These are phyloP conservation scores for Dicrostonyx torquatus DNA, from an alignment of 2,797 vertebrate species.

Conservation along the genomic window DNA sequence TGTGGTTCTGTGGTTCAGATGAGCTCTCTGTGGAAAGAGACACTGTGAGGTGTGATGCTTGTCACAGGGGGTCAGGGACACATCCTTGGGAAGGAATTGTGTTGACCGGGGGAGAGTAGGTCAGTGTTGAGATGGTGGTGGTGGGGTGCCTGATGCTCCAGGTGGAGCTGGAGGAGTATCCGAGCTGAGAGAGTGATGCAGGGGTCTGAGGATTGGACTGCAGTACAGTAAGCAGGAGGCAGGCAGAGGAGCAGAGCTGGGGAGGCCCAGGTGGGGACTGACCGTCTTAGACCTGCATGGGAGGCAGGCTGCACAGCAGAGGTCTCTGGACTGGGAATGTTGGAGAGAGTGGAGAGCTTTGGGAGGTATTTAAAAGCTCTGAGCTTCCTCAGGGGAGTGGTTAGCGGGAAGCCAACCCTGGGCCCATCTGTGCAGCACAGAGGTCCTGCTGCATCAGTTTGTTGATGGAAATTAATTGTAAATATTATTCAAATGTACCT, in stretches of 20 bases:
- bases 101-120: not conserved
- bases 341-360: fast-evolving
- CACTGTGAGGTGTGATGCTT: not conserved
- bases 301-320: not conserved
- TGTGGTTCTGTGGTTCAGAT: not conserved
- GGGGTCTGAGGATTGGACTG: not conserved
- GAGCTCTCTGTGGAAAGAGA: not conserved
- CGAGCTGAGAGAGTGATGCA: not conserved
- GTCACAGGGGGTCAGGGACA: not conserved
- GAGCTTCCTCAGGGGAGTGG: slow-evolving; percentile 16
- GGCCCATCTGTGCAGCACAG: not conserved
- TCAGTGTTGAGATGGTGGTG: fast-evolving
- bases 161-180: not conserved
- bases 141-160: fast-evolving
- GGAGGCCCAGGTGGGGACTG: fast-evolving
- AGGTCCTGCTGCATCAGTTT: not conserved
- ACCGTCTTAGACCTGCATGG: fast-evolving
- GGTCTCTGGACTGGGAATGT: not conserved
- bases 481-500: slow-evolving; percentile 75
- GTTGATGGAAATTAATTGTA: slow-evolving; percentile 75
- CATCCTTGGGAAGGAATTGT: not conserved
- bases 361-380: not conserved
- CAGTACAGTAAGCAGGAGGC: fast-evolving
- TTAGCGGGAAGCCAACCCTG: slow-evolving; percentile 50
- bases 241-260: not conserved